Base-by-base conservation (phyloP, 2,113 vertebrate genomes). In the Glareola pratincola region DNA sequence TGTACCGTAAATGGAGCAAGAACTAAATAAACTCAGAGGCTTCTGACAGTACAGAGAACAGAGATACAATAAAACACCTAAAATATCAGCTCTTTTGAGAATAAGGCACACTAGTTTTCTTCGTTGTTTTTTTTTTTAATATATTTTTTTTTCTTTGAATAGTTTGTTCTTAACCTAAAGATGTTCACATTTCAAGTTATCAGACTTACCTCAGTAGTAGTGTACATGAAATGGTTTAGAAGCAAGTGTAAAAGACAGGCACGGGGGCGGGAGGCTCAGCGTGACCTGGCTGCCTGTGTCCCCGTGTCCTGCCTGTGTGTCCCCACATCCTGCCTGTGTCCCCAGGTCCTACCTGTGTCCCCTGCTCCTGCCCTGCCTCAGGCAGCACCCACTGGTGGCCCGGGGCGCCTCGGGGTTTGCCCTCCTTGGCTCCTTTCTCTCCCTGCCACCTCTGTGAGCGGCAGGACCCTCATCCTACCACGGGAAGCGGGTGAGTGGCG, bases 141-240 rank as follows among this genome's bases (percentile, higher is more conserved):
- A 37, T 66, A 59, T 48, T 92, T 85, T 84, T 20, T 47, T 93
- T 74, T 41, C 68, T 97, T 97, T 97, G 85, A 96, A 97, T 97
- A 95, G 76, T 98, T 99, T 99, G 98, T 98, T 98, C 98, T 98
- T 98, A 98, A 98, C 90, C 97, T 98, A 98, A 97, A 97, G 97
- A 95, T 96, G 96, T 98, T 98, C 98, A 98, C 98, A 98, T 98
- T 98, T 98, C 98, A 98, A 98, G 98, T 98, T 98, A 97, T 96
- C 53, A 97, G 97, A 97, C 95, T 97, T 97, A 97, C 92, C 97
- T 98, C 97, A 98, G 98, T 98, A 98, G 98, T 98, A 98, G 98
- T 98, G 97, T 98, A 97, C 74, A 89, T 98, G 97, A 98, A 98
- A 98, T 98, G 97, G 96, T 98, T 98, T 94, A 94, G 93, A 97